These are phyloP conservation scores for Euproctis similis DNA, from an alignment of 2,888 invertebrate species.

Conservation along the genomic window DNA sequence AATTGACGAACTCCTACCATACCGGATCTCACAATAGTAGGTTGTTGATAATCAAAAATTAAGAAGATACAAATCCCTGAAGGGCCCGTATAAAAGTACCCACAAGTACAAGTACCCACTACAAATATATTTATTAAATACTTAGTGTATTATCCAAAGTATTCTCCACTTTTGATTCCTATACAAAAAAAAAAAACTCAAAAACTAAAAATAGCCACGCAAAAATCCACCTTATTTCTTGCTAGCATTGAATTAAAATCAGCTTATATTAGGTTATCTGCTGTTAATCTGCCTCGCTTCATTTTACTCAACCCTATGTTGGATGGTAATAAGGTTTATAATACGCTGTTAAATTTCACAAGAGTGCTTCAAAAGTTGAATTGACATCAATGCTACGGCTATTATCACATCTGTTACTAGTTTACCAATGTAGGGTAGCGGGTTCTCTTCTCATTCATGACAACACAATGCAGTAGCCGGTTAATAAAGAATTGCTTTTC, in stretches of 20 bases:
- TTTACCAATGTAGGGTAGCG: slow-evolving; percentile 1
- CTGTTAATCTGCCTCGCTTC: background rate
- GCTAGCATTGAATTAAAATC: background rate
- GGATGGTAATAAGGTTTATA: background rate
- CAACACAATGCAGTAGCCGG: slow-evolving; percentile 3
- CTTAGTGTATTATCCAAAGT: background rate
- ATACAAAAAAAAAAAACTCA: no score
- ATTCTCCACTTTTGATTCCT: slow-evolving; percentile 4
- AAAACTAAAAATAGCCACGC: background rate
- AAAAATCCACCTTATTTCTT: slow-evolving; percentile 1
- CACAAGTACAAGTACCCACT: slow-evolving; percentile 10
- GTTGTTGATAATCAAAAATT: no score
- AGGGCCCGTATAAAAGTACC: slow-evolving; percentile 19
- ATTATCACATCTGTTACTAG: slow-evolving; percentile 21
- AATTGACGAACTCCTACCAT: no score
- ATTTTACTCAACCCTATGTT: background rate
- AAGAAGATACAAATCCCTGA: slow-evolving; percentile 4
- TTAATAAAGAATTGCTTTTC: background rate
- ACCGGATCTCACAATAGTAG: no score
- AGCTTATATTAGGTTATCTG: no score
- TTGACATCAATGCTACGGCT: slow-evolving; percentile 18
- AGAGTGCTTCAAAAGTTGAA: slow-evolving; percentile 7
- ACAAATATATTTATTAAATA: slow-evolving; percentile 13
- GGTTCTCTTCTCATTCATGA: slow-evolving; percentile 3
- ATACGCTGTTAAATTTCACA: background rate